These are phyloP conservation scores for Chydorus sphaericus DNA, from an alignment of 2,888 invertebrate species.

Conservation along the genomic window DNA sequence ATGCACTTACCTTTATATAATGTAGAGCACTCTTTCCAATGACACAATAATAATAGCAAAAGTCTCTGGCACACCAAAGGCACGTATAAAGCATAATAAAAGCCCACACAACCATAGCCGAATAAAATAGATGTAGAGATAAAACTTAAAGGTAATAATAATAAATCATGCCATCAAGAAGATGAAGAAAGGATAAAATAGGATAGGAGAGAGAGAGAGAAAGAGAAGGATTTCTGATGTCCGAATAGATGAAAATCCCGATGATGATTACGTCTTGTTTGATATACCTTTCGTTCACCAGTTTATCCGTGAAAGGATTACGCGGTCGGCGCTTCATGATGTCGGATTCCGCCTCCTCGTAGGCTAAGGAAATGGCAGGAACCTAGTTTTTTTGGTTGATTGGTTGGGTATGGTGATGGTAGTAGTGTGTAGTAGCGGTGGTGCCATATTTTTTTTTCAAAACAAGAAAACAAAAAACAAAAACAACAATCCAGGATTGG, in stretches of 20 bases:
- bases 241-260: background rate
- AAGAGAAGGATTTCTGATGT: background rate
- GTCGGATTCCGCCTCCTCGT: conserved; percentile 80
- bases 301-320: conserved; percentile 77
- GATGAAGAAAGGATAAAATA: background rate
- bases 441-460: background rate
- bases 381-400: conserved; percentile 37
- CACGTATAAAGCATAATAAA: no score
- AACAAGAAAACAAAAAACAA: background rate
- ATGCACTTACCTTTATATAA: no score
- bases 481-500: background rate
- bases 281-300: conserved; percentile 78
- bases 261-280: background rate
- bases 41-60: no score
- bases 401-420: background rate
- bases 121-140: background rate
- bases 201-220: background rate
- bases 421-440: background rate
- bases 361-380: conserved; percentile 83
- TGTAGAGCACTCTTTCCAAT: no score
- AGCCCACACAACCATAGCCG: no score
- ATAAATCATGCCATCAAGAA: background rate
- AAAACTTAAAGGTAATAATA: background rate
- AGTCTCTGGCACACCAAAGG: no score
- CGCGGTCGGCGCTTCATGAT: conserved; percentile 87